phyloP scores from a whole-genome alignment of 1,140 invertebrate genomes.

The Polypedilum vanderplanki region DNA sequence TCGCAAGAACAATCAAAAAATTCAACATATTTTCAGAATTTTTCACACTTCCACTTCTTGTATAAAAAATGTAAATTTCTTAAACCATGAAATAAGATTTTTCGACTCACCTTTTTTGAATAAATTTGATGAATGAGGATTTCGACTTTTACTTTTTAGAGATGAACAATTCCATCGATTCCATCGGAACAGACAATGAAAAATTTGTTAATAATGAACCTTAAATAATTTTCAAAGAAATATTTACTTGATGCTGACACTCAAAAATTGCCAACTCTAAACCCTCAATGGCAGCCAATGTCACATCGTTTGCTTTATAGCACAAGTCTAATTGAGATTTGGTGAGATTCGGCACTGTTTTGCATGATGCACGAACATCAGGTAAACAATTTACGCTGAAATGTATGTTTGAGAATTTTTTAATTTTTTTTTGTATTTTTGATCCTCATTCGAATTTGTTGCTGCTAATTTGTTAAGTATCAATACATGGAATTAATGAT shows the following conservation, averaged over 20 bases:
- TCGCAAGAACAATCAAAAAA: too few species aligned
- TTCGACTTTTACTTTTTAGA: conserved; percentile 59
- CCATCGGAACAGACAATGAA: conserved; percentile 55
- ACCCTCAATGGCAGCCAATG: conserved; percentile 69
- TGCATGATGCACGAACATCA: conserved; percentile 59
- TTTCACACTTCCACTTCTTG: too few species aligned
- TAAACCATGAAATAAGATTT: background rate
- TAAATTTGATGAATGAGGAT: conserved; percentile 70
- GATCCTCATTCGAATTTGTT: background rate
- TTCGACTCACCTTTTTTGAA: conserved; percentile 66
- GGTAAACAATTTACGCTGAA: conserved; percentile 25
- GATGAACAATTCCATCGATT: conserved; percentile 87
- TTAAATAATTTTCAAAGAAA: background rate
- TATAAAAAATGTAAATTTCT: too few species aligned
- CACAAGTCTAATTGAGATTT: conserved; percentile 74
- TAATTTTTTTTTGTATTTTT: too few species aligned
- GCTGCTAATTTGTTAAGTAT: too few species aligned
- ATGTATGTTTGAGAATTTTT: conserved; percentile 19
- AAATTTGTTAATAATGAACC: conserved; percentile 31
- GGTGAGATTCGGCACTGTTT: conserved; percentile 70
- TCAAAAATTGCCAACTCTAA: conserved; percentile 72
- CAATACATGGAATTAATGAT: too few species aligned
- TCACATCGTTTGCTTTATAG: conserved; percentile 71
- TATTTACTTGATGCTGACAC: conserved; percentile 66
- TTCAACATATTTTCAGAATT: too few species aligned